Percentiles rank a stretch among this genome's conserved stretches.
Evolutionary conservation across 2,888 invertebrate genomes (phyloP).

Genomic region (Drosophila vallismaia): DNA sequence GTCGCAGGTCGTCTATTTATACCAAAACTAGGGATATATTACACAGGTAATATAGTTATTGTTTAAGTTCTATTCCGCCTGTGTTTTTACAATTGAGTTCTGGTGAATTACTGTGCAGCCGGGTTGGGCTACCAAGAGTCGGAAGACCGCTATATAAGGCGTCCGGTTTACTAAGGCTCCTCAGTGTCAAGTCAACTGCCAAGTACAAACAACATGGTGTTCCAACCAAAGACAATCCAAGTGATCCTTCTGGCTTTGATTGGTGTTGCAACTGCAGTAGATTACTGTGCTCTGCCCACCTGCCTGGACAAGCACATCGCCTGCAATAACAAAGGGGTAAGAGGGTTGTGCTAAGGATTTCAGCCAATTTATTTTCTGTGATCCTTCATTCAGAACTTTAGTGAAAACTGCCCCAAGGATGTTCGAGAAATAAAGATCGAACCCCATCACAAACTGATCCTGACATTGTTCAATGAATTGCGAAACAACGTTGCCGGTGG

Average conservation of each 20-base stretch:
- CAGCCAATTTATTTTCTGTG: slow-evolving; percentile 4
- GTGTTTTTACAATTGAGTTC: slow-evolving; percentile 7
- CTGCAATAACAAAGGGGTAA: slow-evolving; percentile 67
- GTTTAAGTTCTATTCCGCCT: background rate
- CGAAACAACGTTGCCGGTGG: slow-evolving; percentile 67
- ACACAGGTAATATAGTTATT: background rate
- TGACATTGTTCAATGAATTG: slow-evolving; percentile 57
- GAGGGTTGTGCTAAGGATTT: slow-evolving; percentile 25
- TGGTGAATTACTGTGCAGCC: background rate
- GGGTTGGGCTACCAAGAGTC: no score
- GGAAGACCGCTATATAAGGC: background rate
- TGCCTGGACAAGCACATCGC: slow-evolving; percentile 67
- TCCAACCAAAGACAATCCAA: no score
- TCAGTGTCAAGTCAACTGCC: slow-evolving; percentile 19
- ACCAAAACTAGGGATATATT: background rate
- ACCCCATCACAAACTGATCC: slow-evolving; percentile 54
- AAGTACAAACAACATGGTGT: slow-evolving; percentile 60
- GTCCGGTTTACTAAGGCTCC: background rate
- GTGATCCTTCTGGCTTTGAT: no score
- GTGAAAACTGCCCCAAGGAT: slow-evolving; percentile 52
- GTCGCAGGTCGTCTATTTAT: background rate
- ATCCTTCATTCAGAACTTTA: slow-evolving; percentile 46
- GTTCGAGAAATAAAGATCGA: slow-evolving; percentile 48
- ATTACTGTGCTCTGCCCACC: slow-evolving; percentile 63
- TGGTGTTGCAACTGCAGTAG: slow-evolving; percentile 31